Evolutionary conservation across 1,140 invertebrate species (phyloP).

Genomic region (Monomorium pharaonis): DNA sequence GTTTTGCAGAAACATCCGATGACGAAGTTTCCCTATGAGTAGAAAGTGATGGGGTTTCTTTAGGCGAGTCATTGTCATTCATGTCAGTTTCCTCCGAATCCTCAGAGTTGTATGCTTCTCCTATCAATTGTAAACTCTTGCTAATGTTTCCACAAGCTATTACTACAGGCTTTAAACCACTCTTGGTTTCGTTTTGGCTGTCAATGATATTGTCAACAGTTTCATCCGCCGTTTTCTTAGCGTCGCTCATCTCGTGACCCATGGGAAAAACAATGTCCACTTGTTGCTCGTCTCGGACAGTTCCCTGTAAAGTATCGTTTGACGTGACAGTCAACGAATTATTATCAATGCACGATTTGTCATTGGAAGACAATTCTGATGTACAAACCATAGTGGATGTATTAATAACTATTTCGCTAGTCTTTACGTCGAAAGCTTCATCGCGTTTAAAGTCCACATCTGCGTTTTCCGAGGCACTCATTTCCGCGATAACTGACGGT

Average conservation of each 20-base stretch:
- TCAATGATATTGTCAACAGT: neutral
- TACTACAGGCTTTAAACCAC: constrained; percentile 7
- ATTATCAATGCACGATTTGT: neutral
- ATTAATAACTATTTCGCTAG: neutral
- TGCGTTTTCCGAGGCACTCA: neutral
- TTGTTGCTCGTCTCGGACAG: neutral
- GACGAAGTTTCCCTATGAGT: constrained; percentile 33
- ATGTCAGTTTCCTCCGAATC: constrained; percentile 73
- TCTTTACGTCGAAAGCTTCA: neutral
- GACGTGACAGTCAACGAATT: neutral
- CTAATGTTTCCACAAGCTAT: constrained; percentile 62
- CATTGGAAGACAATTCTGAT: constrained; percentile 35
- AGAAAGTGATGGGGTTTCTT: constrained; percentile 36
- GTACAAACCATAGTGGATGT: neutral
- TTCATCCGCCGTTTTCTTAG: neutral
- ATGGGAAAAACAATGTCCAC: neutral
- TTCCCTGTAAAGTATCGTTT: neutral
- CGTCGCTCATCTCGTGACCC: neutral
- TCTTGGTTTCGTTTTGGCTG: constrained; percentile 2
- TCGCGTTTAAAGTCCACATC: neutral
- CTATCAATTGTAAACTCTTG: constrained; percentile 78
- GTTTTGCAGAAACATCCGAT: neutral
- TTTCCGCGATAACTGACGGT: neutral
- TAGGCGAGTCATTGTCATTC: constrained; percentile 40
- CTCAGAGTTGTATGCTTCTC: constrained; percentile 78